Evolutionary conservation across 2,888 invertebrate species (phyloP).

Genomic region (Phengaris alcon): DNA sequence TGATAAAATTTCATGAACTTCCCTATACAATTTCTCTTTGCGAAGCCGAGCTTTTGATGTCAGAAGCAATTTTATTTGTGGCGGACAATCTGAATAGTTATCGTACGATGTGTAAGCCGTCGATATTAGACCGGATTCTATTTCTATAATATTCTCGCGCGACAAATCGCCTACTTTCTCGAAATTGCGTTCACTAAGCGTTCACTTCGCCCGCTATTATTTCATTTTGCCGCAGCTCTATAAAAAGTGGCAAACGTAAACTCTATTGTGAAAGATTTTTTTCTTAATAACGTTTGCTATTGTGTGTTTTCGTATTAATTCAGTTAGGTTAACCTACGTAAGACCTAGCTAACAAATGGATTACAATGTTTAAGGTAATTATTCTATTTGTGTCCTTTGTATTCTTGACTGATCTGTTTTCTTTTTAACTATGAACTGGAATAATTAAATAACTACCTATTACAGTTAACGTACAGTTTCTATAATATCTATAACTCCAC

Average conservation of each 20-base stretch:
- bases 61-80: constrained; percentile 35
- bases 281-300: too few species aligned
- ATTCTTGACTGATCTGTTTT: too few species aligned
- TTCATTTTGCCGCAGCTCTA: constrained; percentile 30
- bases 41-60: constrained; percentile 35
- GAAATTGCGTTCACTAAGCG: constrained; percentile 38
- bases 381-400: not conserved
- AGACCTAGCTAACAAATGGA: too few species aligned
- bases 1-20: constrained; percentile 27
- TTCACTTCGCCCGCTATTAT: constrained; percentile 27
- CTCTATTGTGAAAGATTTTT: not conserved
- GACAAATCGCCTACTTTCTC: constrained; percentile 47
- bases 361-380: too few species aligned
- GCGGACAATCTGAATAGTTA: constrained; percentile 36
- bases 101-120: constrained; percentile 38
- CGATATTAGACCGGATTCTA: constrained; percentile 49
- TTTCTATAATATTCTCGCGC: constrained; percentile 46
- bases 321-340: too few species aligned
- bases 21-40: constrained; percentile 34
- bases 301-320: too few species aligned
- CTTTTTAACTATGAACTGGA: too few species aligned
- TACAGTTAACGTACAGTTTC: too few species aligned
- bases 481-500: too few species aligned
- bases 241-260: constrained; percentile 4
- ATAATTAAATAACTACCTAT: too few species aligned